These are phyloP conservation scores for Proisotoma minuta DNA, from an alignment of 2,888 invertebrate genomes.

Conservation along the genomic window DNA sequence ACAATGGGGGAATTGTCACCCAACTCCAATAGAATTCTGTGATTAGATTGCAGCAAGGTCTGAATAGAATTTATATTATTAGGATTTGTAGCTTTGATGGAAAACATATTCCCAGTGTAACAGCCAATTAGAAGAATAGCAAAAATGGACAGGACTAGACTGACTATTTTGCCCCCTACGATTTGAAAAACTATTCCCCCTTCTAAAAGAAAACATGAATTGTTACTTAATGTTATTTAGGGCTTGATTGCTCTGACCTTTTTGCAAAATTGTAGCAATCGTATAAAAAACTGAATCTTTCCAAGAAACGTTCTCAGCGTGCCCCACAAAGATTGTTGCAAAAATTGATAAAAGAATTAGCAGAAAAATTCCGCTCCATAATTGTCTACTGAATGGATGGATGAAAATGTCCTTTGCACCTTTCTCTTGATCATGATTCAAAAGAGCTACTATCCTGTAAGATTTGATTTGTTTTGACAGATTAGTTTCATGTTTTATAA, in stretches of 20 bases:
- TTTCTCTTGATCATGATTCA: constrained; percentile 24
- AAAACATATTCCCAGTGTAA: constrained; percentile 33
- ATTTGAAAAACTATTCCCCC: no score
- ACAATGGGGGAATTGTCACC: constrained; percentile 16
- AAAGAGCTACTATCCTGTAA: constrained; percentile 25
- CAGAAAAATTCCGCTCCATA: constrained; percentile 20
- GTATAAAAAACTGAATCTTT: neutral
- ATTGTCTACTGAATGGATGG: constrained; percentile 16
- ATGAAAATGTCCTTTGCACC: constrained; percentile 19
- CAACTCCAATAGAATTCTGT: constrained; percentile 23
- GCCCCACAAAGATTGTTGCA: neutral
- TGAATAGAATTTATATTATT: constrained; percentile 31
- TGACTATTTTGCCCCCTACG: constrained; percentile 8
- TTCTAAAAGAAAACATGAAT: no score
- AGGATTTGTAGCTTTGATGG: constrained; percentile 27
- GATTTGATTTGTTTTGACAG: no score
- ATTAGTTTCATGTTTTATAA: no score
- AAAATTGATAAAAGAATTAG: constrained; percentile 9
- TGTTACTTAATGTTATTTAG: no score
- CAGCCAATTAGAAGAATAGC: constrained; percentile 25
- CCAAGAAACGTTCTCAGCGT: neutral
- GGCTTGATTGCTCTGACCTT: no score
- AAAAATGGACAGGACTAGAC: constrained; percentile 12
- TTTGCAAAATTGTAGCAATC: constrained; percentile 7
- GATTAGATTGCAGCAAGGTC: constrained; percentile 19